Evolutionary conservation across 2,888 invertebrate genomes (phyloP).

Genomic region (Dascillus cervinus): DNA sequence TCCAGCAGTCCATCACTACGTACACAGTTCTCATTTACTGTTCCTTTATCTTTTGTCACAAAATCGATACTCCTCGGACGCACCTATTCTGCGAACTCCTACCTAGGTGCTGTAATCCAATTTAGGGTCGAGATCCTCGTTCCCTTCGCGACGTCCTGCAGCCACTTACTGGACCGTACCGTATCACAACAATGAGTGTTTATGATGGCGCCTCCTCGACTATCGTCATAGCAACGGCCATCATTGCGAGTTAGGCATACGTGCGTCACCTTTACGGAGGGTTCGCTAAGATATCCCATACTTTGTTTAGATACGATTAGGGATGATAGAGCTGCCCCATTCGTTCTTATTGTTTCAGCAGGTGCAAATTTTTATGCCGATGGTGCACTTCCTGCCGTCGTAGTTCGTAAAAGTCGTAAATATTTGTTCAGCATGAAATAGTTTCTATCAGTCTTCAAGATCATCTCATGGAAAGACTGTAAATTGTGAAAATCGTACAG

Average conservation of each 20-base stretch:
- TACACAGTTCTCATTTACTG: conserved; percentile 34
- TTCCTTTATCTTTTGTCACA: conserved; percentile 33
- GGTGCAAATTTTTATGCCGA: no score
- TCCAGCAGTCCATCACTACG: conserved; percentile 32
- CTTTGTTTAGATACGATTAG: no score
- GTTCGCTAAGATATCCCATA: conserved; percentile 3
- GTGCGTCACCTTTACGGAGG: conserved; percentile 35
- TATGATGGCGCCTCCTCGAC: conserved; percentile 46
- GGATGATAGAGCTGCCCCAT: no score
- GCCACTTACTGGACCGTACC: conserved; percentile 30
- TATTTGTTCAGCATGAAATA: no score
- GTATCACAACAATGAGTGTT: conserved; percentile 46
- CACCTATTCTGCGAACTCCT: conserved; percentile 23
- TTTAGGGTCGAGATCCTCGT: conserved; percentile 33
- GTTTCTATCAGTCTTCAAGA: no score
- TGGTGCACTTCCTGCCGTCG: no score
- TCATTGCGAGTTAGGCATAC: conserved; percentile 30
- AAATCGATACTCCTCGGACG: conserved; percentile 29
- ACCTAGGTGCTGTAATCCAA: conserved; percentile 37
- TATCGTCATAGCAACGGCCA: conserved; percentile 43
- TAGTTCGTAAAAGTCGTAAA: no score
- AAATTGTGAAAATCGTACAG: conserved; percentile 21
- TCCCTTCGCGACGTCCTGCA: conserved; percentile 23
- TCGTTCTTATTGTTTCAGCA: no score
- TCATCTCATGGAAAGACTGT: no score